Evolutionary conservation across 64 coral and sea anemone genomes (phyloP).

Genomic region (Pocillopora verrucosa): DNA sequence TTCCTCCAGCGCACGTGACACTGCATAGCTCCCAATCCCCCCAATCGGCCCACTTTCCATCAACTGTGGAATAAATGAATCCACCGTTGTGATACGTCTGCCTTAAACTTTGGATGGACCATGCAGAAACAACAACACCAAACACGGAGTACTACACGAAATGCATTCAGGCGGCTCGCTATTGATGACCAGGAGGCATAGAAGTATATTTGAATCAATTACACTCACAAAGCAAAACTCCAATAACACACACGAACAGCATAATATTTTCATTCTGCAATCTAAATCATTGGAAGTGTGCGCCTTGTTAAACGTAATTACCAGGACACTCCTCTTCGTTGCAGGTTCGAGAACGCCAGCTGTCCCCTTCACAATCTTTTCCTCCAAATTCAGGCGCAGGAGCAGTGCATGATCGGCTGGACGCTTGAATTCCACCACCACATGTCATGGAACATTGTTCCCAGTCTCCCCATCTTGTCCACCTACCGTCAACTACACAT

Average conservation of each 20-base stretch:
- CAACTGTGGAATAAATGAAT: slow-evolving; percentile 20
- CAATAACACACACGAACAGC: no score
- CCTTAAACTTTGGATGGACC: no score
- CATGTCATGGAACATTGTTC: slow-evolving; percentile 59
- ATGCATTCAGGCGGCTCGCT: no score
- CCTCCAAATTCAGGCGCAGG: slow-evolving; percentile 57
- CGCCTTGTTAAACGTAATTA: background rate
- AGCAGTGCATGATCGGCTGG: slow-evolving; percentile 59
- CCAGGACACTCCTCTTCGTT: slow-evolving; percentile 49
- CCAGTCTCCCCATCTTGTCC: slow-evolving; percentile 78
- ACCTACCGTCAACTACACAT: slow-evolving; percentile 57
- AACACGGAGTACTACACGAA: no score
- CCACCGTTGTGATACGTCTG: no score
- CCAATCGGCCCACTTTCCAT: slow-evolving; percentile 46
- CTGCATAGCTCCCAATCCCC: slow-evolving; percentile 20
- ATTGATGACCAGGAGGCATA: no score
- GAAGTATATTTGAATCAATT: no score
- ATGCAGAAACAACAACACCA: no score
- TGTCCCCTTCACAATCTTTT: slow-evolving; percentile 47
- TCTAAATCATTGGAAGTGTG: background rate
- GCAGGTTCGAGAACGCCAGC: slow-evolving; percentile 43
- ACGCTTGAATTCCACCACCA: slow-evolving; percentile 57
- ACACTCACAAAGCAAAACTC: no score
- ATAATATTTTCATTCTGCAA: no score
- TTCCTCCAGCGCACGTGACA: slow-evolving; percentile 42